A percentile compares a stretch with the other conserved stretches of the same genome.
phyloP scores from a whole-genome alignment of 2,888 invertebrate genomes.

The Stenichneumon culpator region DNA sequence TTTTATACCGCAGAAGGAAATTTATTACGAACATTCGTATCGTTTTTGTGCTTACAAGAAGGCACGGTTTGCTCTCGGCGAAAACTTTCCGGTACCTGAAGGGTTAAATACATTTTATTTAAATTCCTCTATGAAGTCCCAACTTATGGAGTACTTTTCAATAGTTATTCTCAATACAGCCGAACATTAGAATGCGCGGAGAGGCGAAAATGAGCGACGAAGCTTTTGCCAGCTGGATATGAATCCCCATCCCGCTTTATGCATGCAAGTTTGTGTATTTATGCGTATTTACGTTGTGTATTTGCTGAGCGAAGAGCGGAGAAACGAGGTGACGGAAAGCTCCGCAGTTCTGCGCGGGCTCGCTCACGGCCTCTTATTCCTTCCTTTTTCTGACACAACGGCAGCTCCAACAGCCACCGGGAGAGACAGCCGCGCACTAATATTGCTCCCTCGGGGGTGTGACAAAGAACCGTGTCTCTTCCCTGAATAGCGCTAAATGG shows the following conservation, averaged over 20 bases:
- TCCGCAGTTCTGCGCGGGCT: conserved; percentile 25
- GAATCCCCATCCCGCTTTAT: conserved; percentile 4
- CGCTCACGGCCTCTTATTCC: conserved; percentile 20
- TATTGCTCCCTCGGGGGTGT: conserved; percentile 25
- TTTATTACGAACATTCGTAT: no score
- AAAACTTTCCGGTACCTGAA: no score
- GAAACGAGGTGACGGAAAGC: conserved; percentile 43
- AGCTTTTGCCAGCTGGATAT: conserved; percentile 1
- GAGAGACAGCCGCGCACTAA: conserved; percentile 27
- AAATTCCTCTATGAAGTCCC: neutral
- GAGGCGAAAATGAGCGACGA: conserved; percentile 21
- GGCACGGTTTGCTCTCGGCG: no score
- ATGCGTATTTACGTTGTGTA: conserved; percentile 16
- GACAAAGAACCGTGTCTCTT: conserved; percentile 14
- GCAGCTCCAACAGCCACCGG: neutral
- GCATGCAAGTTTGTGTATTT: conserved; percentile 36
- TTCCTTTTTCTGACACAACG: conserved; percentile 14
- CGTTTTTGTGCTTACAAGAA: no score
- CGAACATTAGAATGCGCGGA: conserved; percentile 13
- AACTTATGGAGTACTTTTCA: neutral
- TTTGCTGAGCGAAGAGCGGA: conserved; percentile 26
- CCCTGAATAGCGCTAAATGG: conserved; percentile 25
- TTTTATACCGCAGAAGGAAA: no score
- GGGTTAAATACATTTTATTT: neutral
- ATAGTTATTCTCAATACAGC: neutral